Evolutionary conservation across 64 coral and sea anemone species (phyloP).

Genomic region (Orbicella faveolata): DNA sequence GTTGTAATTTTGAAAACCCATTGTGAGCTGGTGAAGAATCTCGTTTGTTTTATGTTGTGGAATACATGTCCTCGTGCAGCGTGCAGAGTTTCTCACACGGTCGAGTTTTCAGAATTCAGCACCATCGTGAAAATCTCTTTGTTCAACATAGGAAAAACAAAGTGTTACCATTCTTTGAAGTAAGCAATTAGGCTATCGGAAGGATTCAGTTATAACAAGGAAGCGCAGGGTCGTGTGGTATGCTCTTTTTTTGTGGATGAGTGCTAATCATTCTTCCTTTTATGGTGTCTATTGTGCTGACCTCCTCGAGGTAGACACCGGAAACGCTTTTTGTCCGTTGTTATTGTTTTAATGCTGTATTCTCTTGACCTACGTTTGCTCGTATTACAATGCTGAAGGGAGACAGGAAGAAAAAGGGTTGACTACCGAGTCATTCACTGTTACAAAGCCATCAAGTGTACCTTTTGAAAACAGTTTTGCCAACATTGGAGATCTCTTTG

Average conservation of each 20-base stretch:
- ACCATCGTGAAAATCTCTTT: background rate
- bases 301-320: background rate
- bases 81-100: background rate
- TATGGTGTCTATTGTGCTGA: conserved; percentile 2
- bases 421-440: too few relatives aligned
- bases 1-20: background rate
- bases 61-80: background rate
- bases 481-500: too few relatives aligned
- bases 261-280: background rate
- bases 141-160: background rate
- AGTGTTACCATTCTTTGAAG: background rate
- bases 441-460: too few relatives aligned
- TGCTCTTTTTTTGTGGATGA: background rate
- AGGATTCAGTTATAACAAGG: too few relatives aligned
- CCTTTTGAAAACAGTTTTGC: too few relatives aligned
- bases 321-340: background rate
- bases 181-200: background rate
- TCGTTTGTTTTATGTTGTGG: background rate
- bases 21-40: background rate
- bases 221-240: too few relatives aligned
- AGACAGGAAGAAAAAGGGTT: too few relatives aligned
- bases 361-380: background rate
- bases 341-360: background rate
- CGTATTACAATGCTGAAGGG: too few relatives aligned
- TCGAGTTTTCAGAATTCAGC: background rate